A percentile compares a stretch with the other conserved stretches of the same genome.
phyloP scores from a whole-genome alignment of 2,113 vertebrate genomes.

The Gobius niger region DNA sequence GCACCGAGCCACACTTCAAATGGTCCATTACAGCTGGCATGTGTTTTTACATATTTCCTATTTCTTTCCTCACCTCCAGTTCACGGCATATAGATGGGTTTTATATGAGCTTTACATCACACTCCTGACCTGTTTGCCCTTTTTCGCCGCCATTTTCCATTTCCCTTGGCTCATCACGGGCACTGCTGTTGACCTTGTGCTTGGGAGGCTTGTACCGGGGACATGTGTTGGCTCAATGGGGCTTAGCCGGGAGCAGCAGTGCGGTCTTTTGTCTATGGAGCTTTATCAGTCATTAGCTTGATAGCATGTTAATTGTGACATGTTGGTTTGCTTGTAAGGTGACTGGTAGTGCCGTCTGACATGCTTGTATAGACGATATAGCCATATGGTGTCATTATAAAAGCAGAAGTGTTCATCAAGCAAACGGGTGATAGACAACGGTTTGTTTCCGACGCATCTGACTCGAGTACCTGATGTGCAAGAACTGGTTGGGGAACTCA shows the following conservation, averaged over 20 bases:
- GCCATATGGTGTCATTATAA: neutral
- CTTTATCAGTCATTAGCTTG: constrained; percentile 62
- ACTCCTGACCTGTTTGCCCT: constrained; percentile 35
- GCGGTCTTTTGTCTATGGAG: constrained; percentile 48
- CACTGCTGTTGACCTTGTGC: constrained; percentile 65
- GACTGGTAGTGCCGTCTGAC: constrained; percentile 16
- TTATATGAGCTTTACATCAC: constrained; percentile 48
- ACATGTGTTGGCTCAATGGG: constrained; percentile 57
- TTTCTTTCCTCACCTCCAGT: constrained; percentile 17
- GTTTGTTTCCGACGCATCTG: too few relatives aligned
- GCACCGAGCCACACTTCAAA: constrained; percentile 1
- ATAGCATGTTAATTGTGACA: constrained; percentile 64
- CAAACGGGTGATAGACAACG: too few relatives aligned
- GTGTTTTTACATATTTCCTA: constrained; percentile 28
- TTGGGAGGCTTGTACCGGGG: constrained; percentile 57
- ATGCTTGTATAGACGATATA: neutral
- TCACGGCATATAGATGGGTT: constrained; percentile 62
- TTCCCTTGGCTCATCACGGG: constrained; percentile 60
- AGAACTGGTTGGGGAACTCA: too few relatives aligned
- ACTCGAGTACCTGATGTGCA: too few relatives aligned
- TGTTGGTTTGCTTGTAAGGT: constrained; percentile 32
- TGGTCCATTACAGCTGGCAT: constrained; percentile 24
- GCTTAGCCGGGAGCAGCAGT: constrained; percentile 47
- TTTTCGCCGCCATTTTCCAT: constrained; percentile 57
- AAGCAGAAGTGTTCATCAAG: too few relatives aligned